Percentiles rank a stretch among this genome's conserved stretches.
phyloP scores from a whole-genome alignment of 2,888 invertebrate species.

The Iphiclides podalirius region DNA sequence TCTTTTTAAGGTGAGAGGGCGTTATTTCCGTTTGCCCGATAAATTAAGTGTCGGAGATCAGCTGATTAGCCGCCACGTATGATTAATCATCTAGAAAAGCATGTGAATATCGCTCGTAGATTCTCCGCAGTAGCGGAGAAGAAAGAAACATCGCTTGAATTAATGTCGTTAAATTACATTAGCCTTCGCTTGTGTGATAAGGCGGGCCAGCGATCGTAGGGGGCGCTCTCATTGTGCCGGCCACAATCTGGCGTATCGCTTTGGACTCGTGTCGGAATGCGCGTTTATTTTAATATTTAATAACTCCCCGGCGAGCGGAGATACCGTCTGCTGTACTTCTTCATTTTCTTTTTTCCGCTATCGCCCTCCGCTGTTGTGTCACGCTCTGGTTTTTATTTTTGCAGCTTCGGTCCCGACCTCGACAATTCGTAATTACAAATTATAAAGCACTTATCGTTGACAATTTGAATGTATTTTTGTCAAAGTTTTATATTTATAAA shows the following conservation, averaged over 20 bases:
- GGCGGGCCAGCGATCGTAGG: slow-evolving; percentile 65
- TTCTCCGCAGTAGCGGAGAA: too few species aligned
- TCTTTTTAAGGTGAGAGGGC: slow-evolving; percentile 14
- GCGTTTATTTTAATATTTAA: slow-evolving; percentile 80
- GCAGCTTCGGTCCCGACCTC: slow-evolving; percentile 32
- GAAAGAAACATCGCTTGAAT: slow-evolving; percentile 25
- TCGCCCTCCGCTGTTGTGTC: slow-evolving; percentile 75
- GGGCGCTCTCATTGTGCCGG: slow-evolving; percentile 73
- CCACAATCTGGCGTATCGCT: slow-evolving; percentile 74
- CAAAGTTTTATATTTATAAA: too few species aligned
- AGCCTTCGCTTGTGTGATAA: slow-evolving; percentile 71
- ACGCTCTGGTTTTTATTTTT: slow-evolving; percentile 68
- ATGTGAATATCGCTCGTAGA: too few species aligned
- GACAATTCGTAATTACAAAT: not conserved
- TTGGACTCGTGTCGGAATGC: slow-evolving; percentile 76
- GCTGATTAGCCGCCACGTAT: not conserved
- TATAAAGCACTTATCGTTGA: not conserved
- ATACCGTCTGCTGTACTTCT: slow-evolving; percentile 71
- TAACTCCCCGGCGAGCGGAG: slow-evolving; percentile 70
- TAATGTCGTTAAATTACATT: slow-evolving; percentile 54
- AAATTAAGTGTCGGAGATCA: slow-evolving; percentile 29
- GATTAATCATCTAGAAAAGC: too few species aligned
- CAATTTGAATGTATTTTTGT: too few species aligned
- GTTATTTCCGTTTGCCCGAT: slow-evolving; percentile 38
- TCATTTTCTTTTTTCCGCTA: slow-evolving; percentile 70